Evolutionary conservation across 2,888 invertebrate genomes (phyloP).

Genomic region (Trachelus troglodyta): DNA sequence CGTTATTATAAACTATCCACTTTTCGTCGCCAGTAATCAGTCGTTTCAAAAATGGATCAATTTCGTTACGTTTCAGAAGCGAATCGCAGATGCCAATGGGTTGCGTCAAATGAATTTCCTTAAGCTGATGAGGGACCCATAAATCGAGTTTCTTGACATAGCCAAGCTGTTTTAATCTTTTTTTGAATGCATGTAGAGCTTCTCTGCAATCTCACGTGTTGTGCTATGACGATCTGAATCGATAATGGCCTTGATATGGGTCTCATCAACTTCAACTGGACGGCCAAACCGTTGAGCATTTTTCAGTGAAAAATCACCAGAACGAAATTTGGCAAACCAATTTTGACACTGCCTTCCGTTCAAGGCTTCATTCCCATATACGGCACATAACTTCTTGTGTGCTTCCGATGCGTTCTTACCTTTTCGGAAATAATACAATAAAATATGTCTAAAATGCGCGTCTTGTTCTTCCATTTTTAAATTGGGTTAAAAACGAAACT

Average conservation of each 20-base stretch:
- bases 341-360: no score
- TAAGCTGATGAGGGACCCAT: constrained; percentile 20
- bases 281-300: constrained; percentile 22
- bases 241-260: constrained; percentile 23
- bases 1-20: constrained; percentile 36
- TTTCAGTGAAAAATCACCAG: constrained; percentile 30
- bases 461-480: no score
- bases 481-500: no score
- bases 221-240: constrained; percentile 13
- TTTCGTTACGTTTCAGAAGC: constrained; percentile 14
- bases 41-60: constrained; percentile 10
- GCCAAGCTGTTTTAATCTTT: constrained; percentile 24
- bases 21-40: constrained; percentile 31
- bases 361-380: no score
- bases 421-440: no score
- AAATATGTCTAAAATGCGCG: no score
- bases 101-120: constrained; percentile 15
- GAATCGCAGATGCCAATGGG: constrained; percentile 17
- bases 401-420: no score
- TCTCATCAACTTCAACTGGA: constrained; percentile 22
- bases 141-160: constrained; percentile 20
- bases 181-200: constrained; percentile 19
- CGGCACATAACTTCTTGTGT: no score
- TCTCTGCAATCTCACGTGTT: constrained; percentile 20
- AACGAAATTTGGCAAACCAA: constrained; percentile 16